phyloP scores from a whole-genome alignment of 1,140 invertebrate species.

The Sarcophaga peregrina region DNA sequence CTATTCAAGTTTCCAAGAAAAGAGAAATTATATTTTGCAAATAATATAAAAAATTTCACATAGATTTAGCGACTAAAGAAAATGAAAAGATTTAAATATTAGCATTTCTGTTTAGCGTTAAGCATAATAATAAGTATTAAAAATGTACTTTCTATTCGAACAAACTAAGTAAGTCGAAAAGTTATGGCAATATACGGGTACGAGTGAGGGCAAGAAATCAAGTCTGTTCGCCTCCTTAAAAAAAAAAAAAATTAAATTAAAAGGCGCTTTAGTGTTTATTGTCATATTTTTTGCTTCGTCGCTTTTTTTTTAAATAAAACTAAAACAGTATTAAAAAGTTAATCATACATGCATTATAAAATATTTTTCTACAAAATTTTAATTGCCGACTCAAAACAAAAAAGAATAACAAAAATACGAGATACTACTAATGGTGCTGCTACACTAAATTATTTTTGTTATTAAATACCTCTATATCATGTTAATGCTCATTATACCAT shows the following conservation, averaged over 20 bases:
- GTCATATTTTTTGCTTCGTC: not conserved
- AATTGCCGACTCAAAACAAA: not conserved
- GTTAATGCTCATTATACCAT: slow-evolving; percentile 24
- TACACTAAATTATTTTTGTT: not conserved
- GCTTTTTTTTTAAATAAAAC: not conserved
- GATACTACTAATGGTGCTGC: too few relatives aligned
- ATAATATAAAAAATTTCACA: not conserved
- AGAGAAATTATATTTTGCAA: not conserved
- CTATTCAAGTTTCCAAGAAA: not conserved
- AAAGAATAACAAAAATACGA: not conserved
- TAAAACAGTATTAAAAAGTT: not conserved
- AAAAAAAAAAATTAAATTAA: not conserved
- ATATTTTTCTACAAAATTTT: not conserved
- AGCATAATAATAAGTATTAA: slow-evolving; percentile 25
- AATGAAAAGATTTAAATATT: slow-evolving; percentile 20
- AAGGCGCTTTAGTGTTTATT: not conserved
- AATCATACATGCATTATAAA: not conserved
- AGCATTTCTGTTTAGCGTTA: slow-evolving; percentile 5
- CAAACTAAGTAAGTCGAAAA: slow-evolving; percentile 10
- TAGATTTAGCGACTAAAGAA: not conserved
- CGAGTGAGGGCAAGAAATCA: not conserved
- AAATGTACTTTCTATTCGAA: slow-evolving; percentile 7
- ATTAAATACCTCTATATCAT: slow-evolving; percentile 5
- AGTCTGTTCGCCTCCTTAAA: not conserved
- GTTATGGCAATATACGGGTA: not conserved